Evolutionary conservation across 1,140 invertebrate genomes (phyloP).

Genomic region (Drosophila teissieri): DNA sequence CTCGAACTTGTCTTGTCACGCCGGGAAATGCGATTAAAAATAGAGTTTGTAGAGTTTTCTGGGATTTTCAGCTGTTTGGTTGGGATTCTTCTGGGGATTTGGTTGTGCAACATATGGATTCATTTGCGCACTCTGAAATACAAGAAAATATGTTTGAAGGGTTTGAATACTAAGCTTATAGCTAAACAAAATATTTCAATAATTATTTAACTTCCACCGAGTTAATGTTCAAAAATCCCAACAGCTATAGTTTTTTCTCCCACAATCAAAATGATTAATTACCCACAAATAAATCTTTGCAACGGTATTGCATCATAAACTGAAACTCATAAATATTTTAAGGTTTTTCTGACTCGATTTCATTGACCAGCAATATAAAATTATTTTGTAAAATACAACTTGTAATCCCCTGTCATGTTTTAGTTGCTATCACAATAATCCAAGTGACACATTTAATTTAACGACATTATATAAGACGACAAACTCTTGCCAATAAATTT

Average conservation of each 20-base stretch:
- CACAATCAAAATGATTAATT: conserved; percentile 11
- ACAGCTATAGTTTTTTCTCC: neutral
- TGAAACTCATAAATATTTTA: neutral
- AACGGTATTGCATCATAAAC: neutral
- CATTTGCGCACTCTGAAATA: conserved; percentile 22
- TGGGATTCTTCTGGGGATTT: conserved; percentile 20
- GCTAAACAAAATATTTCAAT: no score
- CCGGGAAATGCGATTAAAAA: conserved; percentile 65
- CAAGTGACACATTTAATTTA: conserved; percentile 9
- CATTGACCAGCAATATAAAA: neutral
- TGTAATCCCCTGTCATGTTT: conserved; percentile 34
- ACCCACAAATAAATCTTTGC: conserved; percentile 2
- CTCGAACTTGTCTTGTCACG: conserved; percentile 77
- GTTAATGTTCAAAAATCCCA: neutral
- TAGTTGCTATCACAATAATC: conserved; percentile 1
- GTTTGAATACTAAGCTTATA: no score
- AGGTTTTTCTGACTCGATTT: conserved; percentile 7
- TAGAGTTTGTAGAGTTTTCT: conserved; percentile 61
- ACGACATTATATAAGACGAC: neutral
- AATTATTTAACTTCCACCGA: neutral
- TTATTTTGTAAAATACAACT: neutral
- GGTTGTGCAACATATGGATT: conserved; percentile 16
- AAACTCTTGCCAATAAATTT: conserved; percentile 18
- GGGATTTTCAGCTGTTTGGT: conserved; percentile 29
- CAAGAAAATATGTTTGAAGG: no score